phyloP scores from a whole-genome alignment of 2,797 vertebrate genomes.

The Phrynocephalus forsythii region DNA sequence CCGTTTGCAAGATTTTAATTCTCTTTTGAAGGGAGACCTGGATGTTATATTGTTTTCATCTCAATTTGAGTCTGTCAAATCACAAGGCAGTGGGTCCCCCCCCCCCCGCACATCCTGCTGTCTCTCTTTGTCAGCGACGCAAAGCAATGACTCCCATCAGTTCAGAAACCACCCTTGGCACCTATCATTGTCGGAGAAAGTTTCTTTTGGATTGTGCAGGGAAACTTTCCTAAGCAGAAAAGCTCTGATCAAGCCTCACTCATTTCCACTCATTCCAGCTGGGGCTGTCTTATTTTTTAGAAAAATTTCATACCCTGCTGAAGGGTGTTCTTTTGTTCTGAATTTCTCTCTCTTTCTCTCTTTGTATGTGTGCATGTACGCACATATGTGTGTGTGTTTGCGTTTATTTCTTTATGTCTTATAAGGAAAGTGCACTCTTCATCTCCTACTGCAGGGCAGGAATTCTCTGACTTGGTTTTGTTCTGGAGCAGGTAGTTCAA shows the following conservation, averaged over 20 bases:
- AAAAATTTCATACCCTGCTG: not conserved
- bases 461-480: not conserved
- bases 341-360: not conserved
- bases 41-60: conserved; percentile 66
- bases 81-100: not conserved
- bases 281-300: rapidly evolving
- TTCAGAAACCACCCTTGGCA: conserved; percentile 44
- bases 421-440: not conserved
- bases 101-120: conserved; percentile 37
- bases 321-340: not conserved
- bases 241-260: conserved; percentile 14
- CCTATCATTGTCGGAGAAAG: not conserved
- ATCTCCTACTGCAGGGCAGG: not conserved
- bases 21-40: conserved; percentile 69
- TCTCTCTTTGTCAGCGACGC: conserved; percentile 57
- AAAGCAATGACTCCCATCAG: conserved; percentile 41
- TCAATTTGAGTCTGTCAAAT: not conserved
- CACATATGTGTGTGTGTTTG: not conserved
- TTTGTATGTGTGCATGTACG: not conserved
- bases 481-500: not conserved
- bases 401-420: not conserved
- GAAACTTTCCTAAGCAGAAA: conserved; percentile 12
- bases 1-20: conserved; percentile 60
- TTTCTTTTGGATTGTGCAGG: not conserved
- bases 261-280: rapidly evolving